Evolutionary conservation across 2,888 invertebrate species (phyloP), one percentile per base, ranked within the genome.

Genomic region (Clusia tigrina): DNA sequence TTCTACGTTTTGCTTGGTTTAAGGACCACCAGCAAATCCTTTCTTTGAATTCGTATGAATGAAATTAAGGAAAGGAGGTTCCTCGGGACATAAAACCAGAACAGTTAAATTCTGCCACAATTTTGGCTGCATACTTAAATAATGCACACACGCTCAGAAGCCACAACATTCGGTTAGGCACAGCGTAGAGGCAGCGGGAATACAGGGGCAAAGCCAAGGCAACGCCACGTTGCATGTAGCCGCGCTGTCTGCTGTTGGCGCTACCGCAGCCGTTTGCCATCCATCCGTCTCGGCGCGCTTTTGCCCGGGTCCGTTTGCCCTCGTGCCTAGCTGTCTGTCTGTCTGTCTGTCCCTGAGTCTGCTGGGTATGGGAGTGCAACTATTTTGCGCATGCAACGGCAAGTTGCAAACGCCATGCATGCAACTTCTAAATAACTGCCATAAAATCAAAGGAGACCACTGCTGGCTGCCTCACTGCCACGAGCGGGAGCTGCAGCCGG

Each of bases 181-280:
- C 32, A 9, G 6, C 32, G 32, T 32, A 12, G 32, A 6, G 32
- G 32, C 32, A 32, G 32, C 6, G 12, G 32, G 32, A 32, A 32
- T 9, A 12, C 12, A 12, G 32, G 32, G 12, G 32, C 6, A 42
- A 42, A n/a, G n/a, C 12, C 12, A 32, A 32, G 6, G 6, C 12
- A 32, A n/a, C 63, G 63, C 73, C 70, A 74, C 74, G 70, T 71
- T 68, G 77, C 78, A 74, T 77, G 76, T 76, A 71, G 78, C 77
- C 78, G 59, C 65, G 64, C 68, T 77, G 77, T 77, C 78, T 77
- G 74, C 71, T 69, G 70, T 3, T 32, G 12, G 32, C 12, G n/a
- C n/a, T n/a, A n/a, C 32, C 32, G 12, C 32, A 42, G 6, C n/a
- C 12, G 6, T n/a, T n/a, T n/a, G 42, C 12, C 42, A 32, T 32